Conservation (phyloP, 2,113 vertebrate species). For the Calonectris borealis region DNA sequence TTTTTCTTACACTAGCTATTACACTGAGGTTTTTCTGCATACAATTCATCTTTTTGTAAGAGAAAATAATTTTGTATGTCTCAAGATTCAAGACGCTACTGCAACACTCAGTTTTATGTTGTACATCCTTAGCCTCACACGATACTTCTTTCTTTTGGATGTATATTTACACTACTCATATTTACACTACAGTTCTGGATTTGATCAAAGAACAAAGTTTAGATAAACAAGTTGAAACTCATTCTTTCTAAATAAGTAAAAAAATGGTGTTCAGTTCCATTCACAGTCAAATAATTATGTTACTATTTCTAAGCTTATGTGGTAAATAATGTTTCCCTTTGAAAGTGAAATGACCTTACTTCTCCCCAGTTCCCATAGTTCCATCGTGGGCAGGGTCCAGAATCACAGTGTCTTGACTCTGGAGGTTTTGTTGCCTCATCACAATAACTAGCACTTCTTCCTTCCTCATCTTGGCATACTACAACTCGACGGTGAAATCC, state of each 20-base stretch:
- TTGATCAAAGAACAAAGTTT: not conserved
- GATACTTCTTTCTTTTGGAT: not conserved
- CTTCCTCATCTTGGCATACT: conserved; percentile 92
- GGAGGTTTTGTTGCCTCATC: conserved; percentile 84
- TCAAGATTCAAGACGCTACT: not conserved
- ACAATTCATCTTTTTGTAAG: not conserved
- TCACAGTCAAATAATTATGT: not conserved
- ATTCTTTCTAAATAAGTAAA: not conserved
- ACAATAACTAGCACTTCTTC: conserved; percentile 82
- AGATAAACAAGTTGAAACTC: not conserved
- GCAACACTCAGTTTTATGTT: not conserved
- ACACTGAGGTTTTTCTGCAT: not conserved
- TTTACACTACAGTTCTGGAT: not conserved
- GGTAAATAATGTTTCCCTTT: not conserved
- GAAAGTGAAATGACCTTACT: conserved; percentile 74
- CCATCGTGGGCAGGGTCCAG: conserved; percentile 92
- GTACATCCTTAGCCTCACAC: not conserved
- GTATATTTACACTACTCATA: not conserved
- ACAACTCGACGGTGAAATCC: conserved; percentile 91
- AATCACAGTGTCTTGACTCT: conserved; percentile 86
- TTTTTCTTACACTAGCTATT: not conserved
- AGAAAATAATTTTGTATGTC: not conserved
- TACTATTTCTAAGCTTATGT: not conserved
- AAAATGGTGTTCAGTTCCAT: not conserved
- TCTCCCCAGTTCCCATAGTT: conserved; percentile 94